These are phyloP conservation scores for Cryptoprocta ferox DNA, from an alignment of 2,797 vertebrate genomes.

Conservation along the genomic window DNA sequence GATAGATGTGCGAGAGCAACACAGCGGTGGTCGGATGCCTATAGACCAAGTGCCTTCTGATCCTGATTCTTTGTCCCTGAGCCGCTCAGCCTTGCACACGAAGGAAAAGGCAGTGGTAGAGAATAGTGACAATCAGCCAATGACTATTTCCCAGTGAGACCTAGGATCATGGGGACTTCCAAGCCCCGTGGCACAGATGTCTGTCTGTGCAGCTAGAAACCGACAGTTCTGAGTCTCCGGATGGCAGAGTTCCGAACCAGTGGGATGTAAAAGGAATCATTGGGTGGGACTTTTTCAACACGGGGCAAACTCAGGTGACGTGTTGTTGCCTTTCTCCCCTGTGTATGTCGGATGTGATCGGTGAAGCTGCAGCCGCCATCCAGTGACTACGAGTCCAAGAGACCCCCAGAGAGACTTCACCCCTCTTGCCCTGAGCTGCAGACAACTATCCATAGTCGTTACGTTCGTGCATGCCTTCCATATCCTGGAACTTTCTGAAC, in stretches of 20 bases:
- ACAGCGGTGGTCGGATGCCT: not conserved
- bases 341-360: not conserved
- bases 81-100: not conserved
- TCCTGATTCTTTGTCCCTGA: not conserved
- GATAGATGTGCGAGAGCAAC: not conserved
- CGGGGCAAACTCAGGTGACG: not conserved
- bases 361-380: not conserved
- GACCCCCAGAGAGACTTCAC: too few species aligned
- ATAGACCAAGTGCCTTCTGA: not conserved
- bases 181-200: not conserved
- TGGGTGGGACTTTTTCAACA: not conserved
- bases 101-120: not conserved
- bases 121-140: not conserved
- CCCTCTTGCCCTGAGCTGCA: not conserved
- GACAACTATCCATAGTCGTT: not conserved
- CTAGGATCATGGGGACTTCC: not conserved
- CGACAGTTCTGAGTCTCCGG: not conserved
- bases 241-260: not conserved
- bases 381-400: not conserved
- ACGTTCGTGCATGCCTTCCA: not conserved
- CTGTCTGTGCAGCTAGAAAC: not conserved
- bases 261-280: not conserved
- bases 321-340: not conserved
- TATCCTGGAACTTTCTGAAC: not conserved
- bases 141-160: not conserved